Percentiles rank a stretch among this genome's conserved stretches.
Conservation (phyloP, 2,888 invertebrate genomes). For the Acrocyrtus sp. region DNA sequence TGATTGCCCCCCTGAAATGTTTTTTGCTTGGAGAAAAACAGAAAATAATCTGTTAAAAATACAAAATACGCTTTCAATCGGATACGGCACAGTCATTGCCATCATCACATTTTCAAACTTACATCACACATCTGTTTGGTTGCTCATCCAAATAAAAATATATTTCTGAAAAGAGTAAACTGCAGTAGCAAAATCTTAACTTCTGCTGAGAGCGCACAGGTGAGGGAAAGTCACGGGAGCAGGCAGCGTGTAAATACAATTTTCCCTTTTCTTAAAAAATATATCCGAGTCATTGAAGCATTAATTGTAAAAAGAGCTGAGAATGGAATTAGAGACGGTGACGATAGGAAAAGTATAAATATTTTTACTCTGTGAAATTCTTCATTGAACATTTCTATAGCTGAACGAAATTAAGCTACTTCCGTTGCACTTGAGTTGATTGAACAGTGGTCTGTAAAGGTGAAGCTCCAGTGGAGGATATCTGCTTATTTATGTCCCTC, state of each 20-base stretch:
- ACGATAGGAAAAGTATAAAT: too few species aligned
- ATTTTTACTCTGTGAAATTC: neutral
- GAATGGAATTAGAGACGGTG: conserved; percentile 12
- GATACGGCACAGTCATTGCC: conserved; percentile 31
- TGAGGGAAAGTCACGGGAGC: conserved; percentile 41
- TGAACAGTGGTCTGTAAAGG: neutral
- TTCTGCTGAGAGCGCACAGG: conserved; percentile 20
- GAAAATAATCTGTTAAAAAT: too few species aligned
- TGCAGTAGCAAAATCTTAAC: too few species aligned
- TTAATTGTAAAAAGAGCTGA: neutral
- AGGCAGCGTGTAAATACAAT: neutral
- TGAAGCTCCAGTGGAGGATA: neutral
- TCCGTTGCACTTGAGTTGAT: conserved; percentile 17
- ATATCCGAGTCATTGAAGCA: conserved; percentile 26
- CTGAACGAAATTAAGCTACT: conserved; percentile 23
- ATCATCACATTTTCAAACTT: too few species aligned
- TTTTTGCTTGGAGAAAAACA: too few species aligned
- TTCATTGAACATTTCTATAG: neutral
- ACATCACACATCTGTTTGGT: conserved; percentile 37
- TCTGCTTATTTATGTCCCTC: neutral
- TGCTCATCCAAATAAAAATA: conserved; percentile 26
- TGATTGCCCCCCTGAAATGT: conserved; percentile 20
- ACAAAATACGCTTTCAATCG: too few species aligned
- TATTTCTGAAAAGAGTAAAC: too few species aligned
- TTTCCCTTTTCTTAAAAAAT: conserved; percentile 10